Conservation (phyloP, 23 tunicate genomes). For the Ciona savignyi region DNA sequence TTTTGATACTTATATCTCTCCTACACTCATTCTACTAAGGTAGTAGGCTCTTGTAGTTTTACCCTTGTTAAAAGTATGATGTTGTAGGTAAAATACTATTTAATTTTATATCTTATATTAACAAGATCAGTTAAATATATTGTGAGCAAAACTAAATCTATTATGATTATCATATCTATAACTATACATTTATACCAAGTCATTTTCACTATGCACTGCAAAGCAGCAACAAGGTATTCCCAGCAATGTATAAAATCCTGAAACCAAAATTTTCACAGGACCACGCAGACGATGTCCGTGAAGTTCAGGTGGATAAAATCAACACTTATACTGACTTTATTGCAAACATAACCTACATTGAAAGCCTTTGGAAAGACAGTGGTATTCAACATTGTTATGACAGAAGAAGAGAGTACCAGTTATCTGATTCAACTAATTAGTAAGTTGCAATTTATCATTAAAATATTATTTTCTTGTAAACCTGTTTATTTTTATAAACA, state of each 20-base stretch:
- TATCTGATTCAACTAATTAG: conserved; percentile 88
- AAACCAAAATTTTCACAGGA: conserved; percentile 20
- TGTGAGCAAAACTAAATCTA: no score
- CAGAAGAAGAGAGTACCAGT: conserved; percentile 88
- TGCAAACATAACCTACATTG: conserved; percentile 30
- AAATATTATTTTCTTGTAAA: not conserved
- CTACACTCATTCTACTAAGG: no score
- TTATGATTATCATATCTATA: no score
- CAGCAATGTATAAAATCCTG: not conserved
- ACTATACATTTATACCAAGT: no score
- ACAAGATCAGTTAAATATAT: no score
- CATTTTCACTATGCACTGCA: no score
- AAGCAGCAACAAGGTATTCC: not conserved
- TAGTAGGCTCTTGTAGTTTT: no score
- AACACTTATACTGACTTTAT: conserved; percentile 38
- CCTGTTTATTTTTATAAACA: not conserved
- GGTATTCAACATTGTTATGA: conserved; percentile 88
- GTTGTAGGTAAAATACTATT: no score
- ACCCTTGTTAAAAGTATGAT: no score
- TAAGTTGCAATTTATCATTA: conserved; percentile 11
- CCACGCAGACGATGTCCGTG: conserved; percentile 47
- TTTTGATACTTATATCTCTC: no score
- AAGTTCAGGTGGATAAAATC: conserved; percentile 45
- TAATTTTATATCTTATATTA: no score
- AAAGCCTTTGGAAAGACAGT: conserved; percentile 64